Conservation (phyloP, 1,140 invertebrate genomes). For the Listronotus oregonensis region DNA sequence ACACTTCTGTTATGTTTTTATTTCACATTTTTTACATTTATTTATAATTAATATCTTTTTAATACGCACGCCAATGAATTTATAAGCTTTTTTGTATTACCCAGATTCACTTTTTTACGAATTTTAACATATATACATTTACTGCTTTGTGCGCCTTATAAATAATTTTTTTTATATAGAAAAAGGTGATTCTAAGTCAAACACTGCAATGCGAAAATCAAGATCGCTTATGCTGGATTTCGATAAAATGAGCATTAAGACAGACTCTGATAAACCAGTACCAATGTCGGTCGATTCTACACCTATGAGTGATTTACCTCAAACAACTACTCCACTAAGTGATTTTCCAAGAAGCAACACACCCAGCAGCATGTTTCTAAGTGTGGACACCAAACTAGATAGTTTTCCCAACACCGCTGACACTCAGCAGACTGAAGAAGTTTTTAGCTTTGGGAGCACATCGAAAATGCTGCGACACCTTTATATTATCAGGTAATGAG, state of each 20-base stretch:
- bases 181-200: background rate
- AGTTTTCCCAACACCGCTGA: conserved; percentile 41
- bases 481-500: conserved; percentile 11
- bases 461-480: background rate
- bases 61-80: no score
- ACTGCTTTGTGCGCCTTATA: no score
- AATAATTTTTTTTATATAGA: conserved; percentile 22
- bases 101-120: no score
- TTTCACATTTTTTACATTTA: no score
- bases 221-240: conserved; percentile 47
- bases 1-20: no score
- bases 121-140: no score
- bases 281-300: conserved; percentile 53
- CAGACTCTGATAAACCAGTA: conserved; percentile 30
- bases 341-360: conserved; percentile 30
- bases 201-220: conserved; percentile 36
- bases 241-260: conserved; percentile 33
- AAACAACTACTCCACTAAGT: conserved; percentile 26
- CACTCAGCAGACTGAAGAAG: conserved; percentile 41
- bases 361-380: conserved; percentile 35
- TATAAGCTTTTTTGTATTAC: no score
- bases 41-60: no score
- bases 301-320: conserved; percentile 46
- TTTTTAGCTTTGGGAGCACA: conserved; percentile 40
- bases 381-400: conserved; percentile 38